These are phyloP conservation scores for Brachyopa scutellaris DNA, from an alignment of 2,888 invertebrate genomes.

Conservation along the genomic window DNA sequence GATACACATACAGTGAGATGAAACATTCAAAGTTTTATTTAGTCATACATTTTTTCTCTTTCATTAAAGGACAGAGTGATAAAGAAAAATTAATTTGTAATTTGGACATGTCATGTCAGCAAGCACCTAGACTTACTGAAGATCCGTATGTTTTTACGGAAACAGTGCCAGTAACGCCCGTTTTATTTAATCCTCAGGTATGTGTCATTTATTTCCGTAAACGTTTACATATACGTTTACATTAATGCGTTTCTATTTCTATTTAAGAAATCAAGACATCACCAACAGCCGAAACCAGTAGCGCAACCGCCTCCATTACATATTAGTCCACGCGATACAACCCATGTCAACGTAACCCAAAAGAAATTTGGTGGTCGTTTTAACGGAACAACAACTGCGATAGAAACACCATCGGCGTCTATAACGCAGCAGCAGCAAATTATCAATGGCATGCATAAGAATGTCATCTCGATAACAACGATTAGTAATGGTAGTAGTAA, in stretches of 20 bases:
- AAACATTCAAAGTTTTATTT: no score
- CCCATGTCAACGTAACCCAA: slow-evolving; percentile 49
- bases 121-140: slow-evolving; percentile 80
- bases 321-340: slow-evolving; percentile 29
- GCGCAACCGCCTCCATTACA: slow-evolving; percentile 37
- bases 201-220: background rate
- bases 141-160: slow-evolving; percentile 82
- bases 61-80: slow-evolving; percentile 43
- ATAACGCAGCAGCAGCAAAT: slow-evolving; percentile 68
- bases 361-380: slow-evolving; percentile 58
- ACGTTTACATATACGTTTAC: background rate
- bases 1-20: no score
- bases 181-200: slow-evolving; percentile 82
- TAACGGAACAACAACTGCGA: slow-evolving; percentile 69
- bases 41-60: background rate
- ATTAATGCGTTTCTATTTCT: background rate
- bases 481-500: slow-evolving; percentile 55
- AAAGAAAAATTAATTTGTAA: slow-evolving; percentile 46
- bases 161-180: slow-evolving; percentile 80
- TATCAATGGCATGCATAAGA: slow-evolving; percentile 74
- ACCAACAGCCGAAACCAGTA: slow-evolving; percentile 43
- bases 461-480: slow-evolving; percentile 69
- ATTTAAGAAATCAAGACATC: slow-evolving; percentile 50
- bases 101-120: slow-evolving; percentile 82
- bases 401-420: slow-evolving; percentile 63